These are phyloP conservation scores for Acleris literana DNA, from an alignment of 2,888 invertebrate species.

Conservation along the genomic window DNA sequence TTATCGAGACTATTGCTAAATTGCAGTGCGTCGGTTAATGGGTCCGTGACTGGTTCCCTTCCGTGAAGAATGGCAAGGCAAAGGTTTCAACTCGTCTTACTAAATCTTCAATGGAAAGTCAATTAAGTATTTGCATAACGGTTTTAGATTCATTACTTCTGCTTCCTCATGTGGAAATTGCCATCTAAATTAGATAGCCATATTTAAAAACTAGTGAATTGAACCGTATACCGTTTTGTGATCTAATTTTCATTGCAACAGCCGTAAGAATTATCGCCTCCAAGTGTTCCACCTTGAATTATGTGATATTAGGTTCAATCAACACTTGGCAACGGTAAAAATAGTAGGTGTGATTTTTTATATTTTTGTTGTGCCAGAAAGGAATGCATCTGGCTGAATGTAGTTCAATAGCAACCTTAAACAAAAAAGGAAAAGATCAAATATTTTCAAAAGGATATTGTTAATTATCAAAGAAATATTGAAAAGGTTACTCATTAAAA, in stretches of 20 bases:
- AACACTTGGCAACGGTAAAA: conserved; percentile 25
- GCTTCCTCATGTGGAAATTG: conserved; percentile 7
- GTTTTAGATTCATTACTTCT: conserved; percentile 11
- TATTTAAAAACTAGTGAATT: conserved; percentile 2
- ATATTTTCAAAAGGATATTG: no score
- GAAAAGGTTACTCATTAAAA: not conserved
- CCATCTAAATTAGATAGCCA: not conserved
- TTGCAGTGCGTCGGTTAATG: conserved; percentile 55
- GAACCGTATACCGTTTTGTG: conserved; percentile 18
- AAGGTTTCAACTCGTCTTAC: conserved; percentile 34
- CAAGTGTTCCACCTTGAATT: conserved; percentile 34
- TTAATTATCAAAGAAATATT: no score
- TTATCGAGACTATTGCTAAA: conserved; percentile 59
- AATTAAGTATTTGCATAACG: conserved; percentile 29
- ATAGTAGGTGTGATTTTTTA: conserved; percentile 15
- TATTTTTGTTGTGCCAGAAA: conserved; percentile 4
- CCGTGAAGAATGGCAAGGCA: conserved; percentile 50
- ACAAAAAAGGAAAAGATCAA: not conserved
- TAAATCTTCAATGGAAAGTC: conserved; percentile 33
- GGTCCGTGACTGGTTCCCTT: conserved; percentile 64
- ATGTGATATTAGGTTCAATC: conserved; percentile 31
- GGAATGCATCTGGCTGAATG: not conserved
- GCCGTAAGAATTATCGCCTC: conserved; percentile 29
- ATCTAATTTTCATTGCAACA: conserved; percentile 29
- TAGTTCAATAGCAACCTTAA: not conserved